Conservation (phyloP, 2,113 vertebrate species). For the Mesocricetus auratus region DNA sequence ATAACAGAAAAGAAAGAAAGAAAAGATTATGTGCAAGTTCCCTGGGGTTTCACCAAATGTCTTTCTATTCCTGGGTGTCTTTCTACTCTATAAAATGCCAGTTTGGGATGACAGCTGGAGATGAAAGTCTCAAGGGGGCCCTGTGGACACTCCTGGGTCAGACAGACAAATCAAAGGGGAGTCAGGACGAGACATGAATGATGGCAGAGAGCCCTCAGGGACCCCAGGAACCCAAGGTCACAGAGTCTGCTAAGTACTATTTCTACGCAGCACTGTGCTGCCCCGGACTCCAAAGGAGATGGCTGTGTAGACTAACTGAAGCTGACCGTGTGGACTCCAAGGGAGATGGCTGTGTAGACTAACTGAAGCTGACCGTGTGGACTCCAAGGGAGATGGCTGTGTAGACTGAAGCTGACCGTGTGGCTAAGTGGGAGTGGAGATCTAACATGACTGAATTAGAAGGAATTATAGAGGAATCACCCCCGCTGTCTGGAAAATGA, state of each 20-base stretch:
- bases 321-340: background rate
- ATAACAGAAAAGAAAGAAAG: background rate
- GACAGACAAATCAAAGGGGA: background rate
- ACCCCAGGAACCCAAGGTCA: background rate
- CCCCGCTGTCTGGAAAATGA: background rate
- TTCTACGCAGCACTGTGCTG: background rate
- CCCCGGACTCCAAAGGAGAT: background rate
- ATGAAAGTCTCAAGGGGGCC: background rate
- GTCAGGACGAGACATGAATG: background rate
- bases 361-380: background rate
- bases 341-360: background rate
- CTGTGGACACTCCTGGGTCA: background rate
- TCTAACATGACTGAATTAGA: background rate
- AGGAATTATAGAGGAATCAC: background rate
- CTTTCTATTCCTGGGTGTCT: slow-evolving; percentile 9
- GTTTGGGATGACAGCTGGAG: background rate
- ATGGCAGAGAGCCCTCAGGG: background rate
- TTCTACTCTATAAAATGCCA: background rate
- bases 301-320: background rate
- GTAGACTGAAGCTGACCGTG: background rate
- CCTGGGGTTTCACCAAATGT: background rate
- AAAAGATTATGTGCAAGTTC: background rate
- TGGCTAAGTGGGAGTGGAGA: background rate
- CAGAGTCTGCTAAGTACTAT: background rate
- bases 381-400: background rate